Evolutionary conservation across 2,113 vertebrate species (phyloP).

Genomic region (Trogon surrucura): DNA sequence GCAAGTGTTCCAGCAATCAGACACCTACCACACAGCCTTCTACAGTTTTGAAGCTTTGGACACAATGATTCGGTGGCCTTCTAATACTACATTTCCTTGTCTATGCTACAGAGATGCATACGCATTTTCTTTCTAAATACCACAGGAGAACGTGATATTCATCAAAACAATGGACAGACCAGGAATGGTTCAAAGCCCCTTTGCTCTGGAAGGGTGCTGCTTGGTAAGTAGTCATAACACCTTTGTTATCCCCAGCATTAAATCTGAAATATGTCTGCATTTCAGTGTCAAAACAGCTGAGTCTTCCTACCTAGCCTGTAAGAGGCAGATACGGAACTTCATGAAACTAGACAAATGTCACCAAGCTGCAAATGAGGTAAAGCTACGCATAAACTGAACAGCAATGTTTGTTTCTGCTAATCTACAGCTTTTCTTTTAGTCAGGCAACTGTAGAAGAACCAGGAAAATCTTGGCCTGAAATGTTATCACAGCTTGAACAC

Average conservation of each 20-base stretch:
- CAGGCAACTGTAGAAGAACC: not conserved
- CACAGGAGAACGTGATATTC: fast-evolving
- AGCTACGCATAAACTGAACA: not conserved
- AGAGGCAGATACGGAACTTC: not conserved
- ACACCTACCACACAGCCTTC: not conserved
- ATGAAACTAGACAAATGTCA: not conserved
- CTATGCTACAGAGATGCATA: not conserved
- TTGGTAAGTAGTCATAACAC: not conserved
- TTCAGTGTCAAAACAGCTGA: not conserved
- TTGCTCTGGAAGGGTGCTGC: not conserved
- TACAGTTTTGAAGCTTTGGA: not conserved
- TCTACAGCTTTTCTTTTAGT: not conserved
- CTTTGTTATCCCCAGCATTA: not conserved
- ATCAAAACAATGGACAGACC: not conserved
- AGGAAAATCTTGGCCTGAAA: not conserved
- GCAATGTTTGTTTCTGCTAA: not conserved
- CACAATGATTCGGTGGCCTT: fast-evolving
- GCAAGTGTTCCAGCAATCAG: not conserved
- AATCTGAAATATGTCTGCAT: fast-evolving
- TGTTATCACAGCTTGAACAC: not conserved
- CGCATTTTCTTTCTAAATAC: not conserved
- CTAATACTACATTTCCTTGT: not conserved
- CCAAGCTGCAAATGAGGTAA: not conserved
- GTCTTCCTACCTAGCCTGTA: not conserved
- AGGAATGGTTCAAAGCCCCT: not conserved